Percentiles rank a stretch among this genome's conserved stretches.
Conservation (phyloP, 2,113 vertebrate species). For the Sinocyclocheilus maitianheensis region DNA sequence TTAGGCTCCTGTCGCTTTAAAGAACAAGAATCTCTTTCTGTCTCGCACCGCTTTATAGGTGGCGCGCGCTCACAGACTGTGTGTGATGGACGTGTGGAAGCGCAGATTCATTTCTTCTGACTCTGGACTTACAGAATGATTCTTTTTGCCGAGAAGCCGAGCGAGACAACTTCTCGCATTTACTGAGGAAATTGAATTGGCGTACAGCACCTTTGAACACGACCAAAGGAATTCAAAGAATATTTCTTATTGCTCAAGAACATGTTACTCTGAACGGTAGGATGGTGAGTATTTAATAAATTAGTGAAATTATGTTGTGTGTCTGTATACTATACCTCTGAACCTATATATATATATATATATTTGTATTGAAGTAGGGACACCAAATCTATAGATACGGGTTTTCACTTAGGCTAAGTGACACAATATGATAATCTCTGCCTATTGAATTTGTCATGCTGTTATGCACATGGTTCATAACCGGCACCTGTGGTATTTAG, state of each 20-base stretch:
- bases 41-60: neutral
- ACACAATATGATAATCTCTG: neutral
- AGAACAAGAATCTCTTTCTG: neutral
- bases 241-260: neutral
- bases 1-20: neutral
- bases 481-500: neutral
- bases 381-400: too few species aligned
- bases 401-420: too few species aligned
- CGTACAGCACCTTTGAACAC: neutral
- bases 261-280: constrained; percentile 19
- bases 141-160: neutral
- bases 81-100: neutral
- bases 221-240: neutral
- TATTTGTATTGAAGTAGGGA: too few species aligned
- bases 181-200: neutral
- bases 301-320: neutral
- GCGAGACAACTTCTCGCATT: neutral
- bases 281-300: neutral
- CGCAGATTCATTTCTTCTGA: constrained; percentile 15
- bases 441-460: neutral
- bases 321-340: neutral
- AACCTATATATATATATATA: too few species aligned
- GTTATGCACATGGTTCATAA: neutral
- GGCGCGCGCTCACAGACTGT: neutral
- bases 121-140: neutral